Base-by-base conservation (phyloP, 2,888 invertebrate genomes). In the Lasioglossum figueresi region DNA sequence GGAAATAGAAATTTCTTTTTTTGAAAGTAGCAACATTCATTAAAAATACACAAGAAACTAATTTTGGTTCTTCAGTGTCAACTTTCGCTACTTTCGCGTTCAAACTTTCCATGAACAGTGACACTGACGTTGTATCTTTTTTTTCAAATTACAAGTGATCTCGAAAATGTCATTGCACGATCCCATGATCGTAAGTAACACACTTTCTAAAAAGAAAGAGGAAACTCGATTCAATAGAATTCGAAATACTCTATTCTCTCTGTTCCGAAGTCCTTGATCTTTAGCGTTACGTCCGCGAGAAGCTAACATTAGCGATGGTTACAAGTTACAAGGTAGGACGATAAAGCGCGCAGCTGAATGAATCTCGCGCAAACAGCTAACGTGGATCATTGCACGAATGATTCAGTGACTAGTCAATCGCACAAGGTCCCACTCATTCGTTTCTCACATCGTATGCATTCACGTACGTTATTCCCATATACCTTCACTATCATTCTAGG, bases 351-450 rank as follows among this genome's bases (percentile, higher is more conserved):
- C 68, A 19, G 73, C 56, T 56, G 78, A 52, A 70, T 34, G 77
- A 76, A 70, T 77, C 63, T 79, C 75, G 52, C 77, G 80, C 80
- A 80, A 85, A 81, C 74, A 82, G 66, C 74, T 70, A 76, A 76
- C 68, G 76, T 71, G 78, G 84, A 79, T 86, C 77, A 85, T 84
- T 70, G 87, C 56, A 79, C 84, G 86, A 87, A 84, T 91, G 88
- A 91, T 88, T 91, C 90, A 88, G 77, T 84, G 88, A 83, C 85
- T 83, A 88, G 87, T 87, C 88, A 85, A 75, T 88, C 85, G 90
- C 70, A 80, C 87, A 82, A 89, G 83, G 84, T 81, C 83, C 68
- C 79, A 70, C 81, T 31, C 63, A 16, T 81, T 80, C 76, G 56
- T 84, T 88, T 80, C 84, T 84, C 77, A 27, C 48, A 27, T 66